Conservation (phyloP, 2,113 vertebrate genomes). For the Amia ocellicauda region DNA sequence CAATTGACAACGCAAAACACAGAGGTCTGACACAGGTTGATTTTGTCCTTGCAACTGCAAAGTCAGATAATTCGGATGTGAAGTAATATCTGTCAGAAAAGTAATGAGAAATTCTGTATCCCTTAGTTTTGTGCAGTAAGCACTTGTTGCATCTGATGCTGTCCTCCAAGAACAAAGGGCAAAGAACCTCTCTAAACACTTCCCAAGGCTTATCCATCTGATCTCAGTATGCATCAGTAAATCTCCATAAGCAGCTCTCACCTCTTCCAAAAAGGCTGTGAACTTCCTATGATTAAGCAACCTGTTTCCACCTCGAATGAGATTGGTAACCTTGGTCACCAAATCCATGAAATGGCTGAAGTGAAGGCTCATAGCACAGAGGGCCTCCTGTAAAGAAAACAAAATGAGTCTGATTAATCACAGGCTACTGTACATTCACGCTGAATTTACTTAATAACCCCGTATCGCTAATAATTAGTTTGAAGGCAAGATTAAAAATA, state of each 20-base stretch:
- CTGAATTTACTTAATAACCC: too few species aligned
- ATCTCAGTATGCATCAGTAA: too few species aligned
- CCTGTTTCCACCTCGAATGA: slow-evolving; percentile 23
- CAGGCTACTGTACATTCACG: too few species aligned
- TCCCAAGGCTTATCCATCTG: too few species aligned
- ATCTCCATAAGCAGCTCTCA: slow-evolving; percentile 19
- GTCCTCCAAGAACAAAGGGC: slow-evolving; percentile 21
- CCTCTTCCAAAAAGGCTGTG: slow-evolving; percentile 21
- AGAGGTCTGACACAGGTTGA: slow-evolving; percentile 13
- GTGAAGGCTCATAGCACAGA: too few species aligned
- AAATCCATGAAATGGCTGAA: too few species aligned
- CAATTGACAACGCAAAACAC: too few species aligned
- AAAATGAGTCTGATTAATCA: too few species aligned
- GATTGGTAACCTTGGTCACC: slow-evolving; percentile 27
- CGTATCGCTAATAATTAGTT: too few species aligned
- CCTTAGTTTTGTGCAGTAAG: slow-evolving; percentile 13
- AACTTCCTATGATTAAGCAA: slow-evolving; percentile 21
- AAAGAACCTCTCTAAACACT: slow-evolving; percentile 26
- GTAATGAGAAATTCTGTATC: slow-evolving; percentile 16
- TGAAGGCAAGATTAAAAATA: too few species aligned
- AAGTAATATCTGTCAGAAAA: too few species aligned
- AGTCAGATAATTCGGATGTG: slow-evolving; percentile 9
- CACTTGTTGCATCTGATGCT: slow-evolving; percentile 1
- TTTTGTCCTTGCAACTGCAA: neutral
- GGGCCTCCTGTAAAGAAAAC: too few species aligned